These are phyloP conservation scores for Galago senegalensis DNA, from an alignment of 2,797 vertebrate genomes.

Conservation along the genomic window DNA sequence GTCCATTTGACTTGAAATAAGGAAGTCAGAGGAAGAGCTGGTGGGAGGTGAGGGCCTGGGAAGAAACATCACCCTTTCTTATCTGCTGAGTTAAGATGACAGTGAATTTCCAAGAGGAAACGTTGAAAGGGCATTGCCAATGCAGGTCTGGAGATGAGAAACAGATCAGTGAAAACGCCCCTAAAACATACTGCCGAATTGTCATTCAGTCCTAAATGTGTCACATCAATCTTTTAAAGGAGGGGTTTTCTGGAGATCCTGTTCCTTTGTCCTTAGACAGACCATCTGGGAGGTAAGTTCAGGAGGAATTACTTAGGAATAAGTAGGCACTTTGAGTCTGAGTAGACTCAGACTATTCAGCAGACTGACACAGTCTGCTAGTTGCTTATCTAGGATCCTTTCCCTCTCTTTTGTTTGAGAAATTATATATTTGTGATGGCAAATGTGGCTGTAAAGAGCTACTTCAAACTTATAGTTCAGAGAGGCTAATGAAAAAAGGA, in stretches of 20 bases:
- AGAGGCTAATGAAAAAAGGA: background rate
- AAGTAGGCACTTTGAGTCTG: background rate
- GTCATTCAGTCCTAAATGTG: background rate
- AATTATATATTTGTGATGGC: background rate
- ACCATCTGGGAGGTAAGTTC: background rate
- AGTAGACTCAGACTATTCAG: background rate
- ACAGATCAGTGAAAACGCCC: background rate
- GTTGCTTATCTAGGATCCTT: background rate
- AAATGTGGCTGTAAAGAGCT: background rate
- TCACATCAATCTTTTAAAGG: background rate
- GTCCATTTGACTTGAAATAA: background rate
- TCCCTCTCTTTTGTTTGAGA: constrained; percentile 26
- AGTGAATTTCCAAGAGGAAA: background rate
- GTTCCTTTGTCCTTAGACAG: background rate
- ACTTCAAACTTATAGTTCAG: background rate
- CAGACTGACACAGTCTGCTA: background rate
- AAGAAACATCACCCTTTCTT: background rate
- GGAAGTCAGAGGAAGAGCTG: background rate
- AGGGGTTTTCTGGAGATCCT: background rate
- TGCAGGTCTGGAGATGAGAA: background rate
- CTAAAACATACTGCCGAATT: background rate
- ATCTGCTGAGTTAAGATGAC: background rate
- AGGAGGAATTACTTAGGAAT: background rate
- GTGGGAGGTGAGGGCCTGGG: background rate
- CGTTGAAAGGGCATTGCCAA: background rate